Base-by-base conservation (phyloP, 1,140 invertebrate genomes). In the Lepidotrigona ventralis region DNA sequence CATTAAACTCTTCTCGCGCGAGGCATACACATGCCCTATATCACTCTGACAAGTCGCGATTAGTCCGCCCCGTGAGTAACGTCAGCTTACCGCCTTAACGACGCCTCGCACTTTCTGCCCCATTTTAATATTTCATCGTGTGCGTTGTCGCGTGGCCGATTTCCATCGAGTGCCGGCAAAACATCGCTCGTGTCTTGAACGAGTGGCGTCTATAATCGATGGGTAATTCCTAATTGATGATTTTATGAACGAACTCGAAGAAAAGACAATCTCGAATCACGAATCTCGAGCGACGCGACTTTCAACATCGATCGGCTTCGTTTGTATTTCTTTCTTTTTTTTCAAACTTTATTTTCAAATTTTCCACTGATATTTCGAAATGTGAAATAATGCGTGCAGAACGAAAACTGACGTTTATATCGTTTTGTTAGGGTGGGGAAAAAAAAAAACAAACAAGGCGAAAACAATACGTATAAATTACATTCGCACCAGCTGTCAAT, bases 1-100 rank as follows among this genome's bases (percentile, higher is more conserved):
- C 91, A 91, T 92, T 91, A 92, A 91, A 91, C 91, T 89, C 85
- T 88, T 90, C 89, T 89, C 90, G 90, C 86, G 89, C 76, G 83
- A 60, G 58, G 72, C 70, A 66, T 75, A 82, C 86, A 66, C 85
- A 51, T 68, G 68, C 74, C 78, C 74, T 84, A 78, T 85, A 87
- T 88, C 86, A 88, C 79, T 79, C 83, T 82, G 87, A 88, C 83
- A 83, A 79, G 58, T 79, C 54, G 82, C 82, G 82, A 83, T 83
- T 83, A 83, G 82, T 56, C 46, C 68, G n/a, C 68, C 14, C 53
- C 29, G 15, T 19, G 83, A 19, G 51, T 74, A 80, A 80, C 53
- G 71, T 60, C 71, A 70, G 71, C 79, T 68, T 79, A 70, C 64
- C 71, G 71, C 69, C 23, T 72, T 58, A 79, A 83, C 82, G 78